Evolutionary conservation across 2,797 vertebrate genomes (phyloP), one percentile per base, ranked within the genome.

Genomic region (Myotis daubentonii): DNA sequence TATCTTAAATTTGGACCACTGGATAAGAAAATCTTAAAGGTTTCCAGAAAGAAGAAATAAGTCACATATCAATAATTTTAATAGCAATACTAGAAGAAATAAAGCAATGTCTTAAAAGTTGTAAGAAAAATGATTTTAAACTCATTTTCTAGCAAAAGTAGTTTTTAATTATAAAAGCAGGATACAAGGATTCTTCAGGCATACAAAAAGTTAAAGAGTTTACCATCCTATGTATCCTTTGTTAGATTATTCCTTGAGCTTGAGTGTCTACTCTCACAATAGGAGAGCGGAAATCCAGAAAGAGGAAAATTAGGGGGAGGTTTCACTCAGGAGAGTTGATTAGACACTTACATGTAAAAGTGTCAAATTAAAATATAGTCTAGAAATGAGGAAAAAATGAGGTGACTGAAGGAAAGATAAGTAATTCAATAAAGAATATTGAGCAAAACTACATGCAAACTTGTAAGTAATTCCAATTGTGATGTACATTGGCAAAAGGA

Each of bases 1-100:
- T 49, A 76, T 55, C 28, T 87, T 57, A 82, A 53, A 65, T 76
- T 74, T 70, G n/a, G 47, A 66, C 20, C 16, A 80, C 55, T 55
- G 84, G 30, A 15, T 84, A 79, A 84, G 38, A 55, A 84, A 65
- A 49, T 66, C 47, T 57, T 80, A 89, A 38, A 85, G n/a, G 28
- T 4, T 93, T 89, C 47, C 8, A 79, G 38, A 30, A 65, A 62
- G 36, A 80, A 82, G 47, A 57, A 80, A 60, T 28, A 60, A 12
- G 38, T 87, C n/a, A 82, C 15, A 13, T 51, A 87, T 51, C 74
- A 89, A 74, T 60, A 12, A 84, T 28, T 13, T 86, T 51, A 89
- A 74, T 11, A 95, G 57, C 74, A 91, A 85, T 53, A 41, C 6
- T 74, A 38, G 38, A 72, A 65, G n/a, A 93, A 89, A 89, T 28